Percentiles rank a stretch among this genome's conserved stretches.
Conservation (phyloP, 2,113 vertebrate genomes). For the Protomyctophum bolini region DNA sequence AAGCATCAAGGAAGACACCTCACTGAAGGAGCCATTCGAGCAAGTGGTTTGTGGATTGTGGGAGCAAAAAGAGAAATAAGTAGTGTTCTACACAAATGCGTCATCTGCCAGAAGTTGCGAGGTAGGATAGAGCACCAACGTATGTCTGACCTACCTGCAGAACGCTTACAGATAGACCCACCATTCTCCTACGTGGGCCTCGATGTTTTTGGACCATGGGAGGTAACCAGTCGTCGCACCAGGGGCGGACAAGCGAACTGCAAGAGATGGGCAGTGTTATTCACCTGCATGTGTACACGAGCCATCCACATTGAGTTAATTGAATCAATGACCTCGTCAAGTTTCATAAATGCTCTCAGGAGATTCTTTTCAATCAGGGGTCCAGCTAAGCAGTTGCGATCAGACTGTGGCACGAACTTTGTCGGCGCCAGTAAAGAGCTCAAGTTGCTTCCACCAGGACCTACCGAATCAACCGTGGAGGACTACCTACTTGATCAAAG, state of each 20-base stretch:
- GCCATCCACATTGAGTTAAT: conserved; percentile 12
- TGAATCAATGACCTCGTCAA: neutral
- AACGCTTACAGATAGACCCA: neutral
- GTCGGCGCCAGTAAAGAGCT: neutral
- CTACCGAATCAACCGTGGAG: no score
- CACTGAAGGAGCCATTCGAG: conserved; percentile 35
- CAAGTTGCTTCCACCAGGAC: no score
- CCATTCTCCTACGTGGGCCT: conserved; percentile 5
- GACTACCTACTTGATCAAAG: neutral
- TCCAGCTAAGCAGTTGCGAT: conserved; percentile 5
- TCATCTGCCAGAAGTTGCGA: neutral
- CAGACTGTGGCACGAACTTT: conserved; percentile 19
- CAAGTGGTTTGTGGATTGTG: conserved; percentile 17
- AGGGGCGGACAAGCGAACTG: conserved; percentile 12
- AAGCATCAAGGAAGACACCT: conserved; percentile 36
- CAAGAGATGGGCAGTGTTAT: conserved; percentile 21
- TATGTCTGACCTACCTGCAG: conserved; percentile 4
- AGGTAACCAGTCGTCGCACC: neutral
- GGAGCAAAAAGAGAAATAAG: neutral
- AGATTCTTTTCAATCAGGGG: conserved; percentile 12
- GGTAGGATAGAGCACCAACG: neutral
- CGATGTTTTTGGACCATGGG: conserved; percentile 5
- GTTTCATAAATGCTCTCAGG: conserved; percentile 17
- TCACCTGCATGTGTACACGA: conserved; percentile 14
- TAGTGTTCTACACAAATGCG: neutral